phyloP scores from a whole-genome alignment of 2,797 vertebrate genomes.

The Melanotaenia parkinsoni region DNA sequence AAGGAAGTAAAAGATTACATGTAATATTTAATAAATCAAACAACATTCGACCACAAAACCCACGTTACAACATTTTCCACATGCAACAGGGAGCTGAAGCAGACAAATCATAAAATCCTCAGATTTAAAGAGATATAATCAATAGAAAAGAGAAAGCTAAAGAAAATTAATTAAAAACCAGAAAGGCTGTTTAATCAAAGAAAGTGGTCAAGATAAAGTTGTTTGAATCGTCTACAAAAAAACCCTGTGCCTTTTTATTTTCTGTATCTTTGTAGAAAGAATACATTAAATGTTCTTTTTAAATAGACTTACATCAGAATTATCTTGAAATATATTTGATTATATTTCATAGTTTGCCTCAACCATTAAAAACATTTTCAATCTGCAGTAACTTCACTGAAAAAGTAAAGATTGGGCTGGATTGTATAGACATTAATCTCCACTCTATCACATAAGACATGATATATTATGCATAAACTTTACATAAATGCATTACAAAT shows the following conservation, averaged over 20 bases:
- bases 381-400: no score
- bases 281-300: neutral
- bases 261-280: neutral
- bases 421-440: no score
- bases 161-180: neutral
- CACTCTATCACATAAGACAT: no score
- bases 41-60: neutral
- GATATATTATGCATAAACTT: no score
- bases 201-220: constrained; percentile 3
- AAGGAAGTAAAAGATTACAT: neutral
- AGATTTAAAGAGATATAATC: neutral
- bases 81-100: neutral
- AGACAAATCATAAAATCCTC: neutral
- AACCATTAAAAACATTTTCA: no score
- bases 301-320: neutral
- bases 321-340: neutral
- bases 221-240: neutral
- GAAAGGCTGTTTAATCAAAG: neutral
- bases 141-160: neutral
- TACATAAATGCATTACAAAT: no score
- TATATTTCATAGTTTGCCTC: neutral
- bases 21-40: neutral
- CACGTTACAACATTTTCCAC: neutral
- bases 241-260: neutral
- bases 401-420: no score